Evolutionary conservation across 2,113 vertebrate genomes (phyloP).

Genomic region (Lanius ludovicianus): DNA sequence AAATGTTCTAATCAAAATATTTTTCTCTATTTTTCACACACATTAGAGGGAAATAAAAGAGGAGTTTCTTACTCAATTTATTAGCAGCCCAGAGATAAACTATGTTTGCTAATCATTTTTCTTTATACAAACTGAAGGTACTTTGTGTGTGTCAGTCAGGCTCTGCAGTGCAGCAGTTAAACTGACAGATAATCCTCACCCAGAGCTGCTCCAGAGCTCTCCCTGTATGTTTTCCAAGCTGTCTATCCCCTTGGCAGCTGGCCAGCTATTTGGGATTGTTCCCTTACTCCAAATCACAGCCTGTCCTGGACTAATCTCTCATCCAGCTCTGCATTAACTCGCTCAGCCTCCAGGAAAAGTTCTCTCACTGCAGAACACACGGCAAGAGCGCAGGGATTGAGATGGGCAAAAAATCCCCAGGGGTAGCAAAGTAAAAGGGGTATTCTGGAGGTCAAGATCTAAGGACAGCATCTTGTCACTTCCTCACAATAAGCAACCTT

Average conservation of each 20-base stretch:
- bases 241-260: neutral
- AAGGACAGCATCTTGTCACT: neutral
- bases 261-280: constrained; percentile 32
- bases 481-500: neutral
- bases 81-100: neutral
- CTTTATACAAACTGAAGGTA: neutral
- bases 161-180: neutral
- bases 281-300: constrained; percentile 38
- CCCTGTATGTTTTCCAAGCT: neutral
- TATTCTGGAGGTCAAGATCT: neutral
- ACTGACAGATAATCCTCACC: constrained; percentile 5
- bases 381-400: rapidly evolving
- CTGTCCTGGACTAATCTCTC: constrained; percentile 11
- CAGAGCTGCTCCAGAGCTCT: constrained; percentile 7
- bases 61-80: constrained; percentile 5
- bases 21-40: neutral
- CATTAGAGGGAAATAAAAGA: neutral
- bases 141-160: neutral
- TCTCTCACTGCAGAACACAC: neutral
- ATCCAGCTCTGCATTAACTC: constrained; percentile 36
- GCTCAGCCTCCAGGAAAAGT: neutral
- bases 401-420: neutral
- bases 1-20: constrained; percentile 37
- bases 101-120: neutral
- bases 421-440: neutral